Evolutionary conservation across 64 coral and sea anemone genomes (phyloP).

Genomic region (Anthopleura sola): DNA sequence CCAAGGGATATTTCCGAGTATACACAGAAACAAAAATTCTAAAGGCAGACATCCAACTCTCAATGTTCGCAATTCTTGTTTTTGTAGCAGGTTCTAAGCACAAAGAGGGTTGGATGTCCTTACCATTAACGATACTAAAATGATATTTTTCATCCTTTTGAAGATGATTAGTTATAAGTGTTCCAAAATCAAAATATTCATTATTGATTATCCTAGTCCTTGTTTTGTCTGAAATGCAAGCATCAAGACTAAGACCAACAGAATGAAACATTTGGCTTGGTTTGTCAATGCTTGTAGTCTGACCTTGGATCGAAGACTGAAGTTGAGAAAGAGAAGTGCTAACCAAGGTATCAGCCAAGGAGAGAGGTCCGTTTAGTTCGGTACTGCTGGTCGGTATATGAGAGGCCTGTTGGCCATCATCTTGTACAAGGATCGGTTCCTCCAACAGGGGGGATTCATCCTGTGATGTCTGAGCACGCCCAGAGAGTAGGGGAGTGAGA

Average conservation of each 20-base stretch:
- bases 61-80: slow-evolving; percentile 5
- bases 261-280: slow-evolving; percentile 28
- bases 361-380: too few relatives aligned
- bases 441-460: background rate
- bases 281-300: background rate
- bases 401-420: background rate
- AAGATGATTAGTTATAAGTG: background rate
- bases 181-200: slow-evolving; percentile 4
- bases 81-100: background rate
- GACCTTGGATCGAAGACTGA: background rate
- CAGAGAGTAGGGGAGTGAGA: background rate
- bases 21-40: slow-evolving; percentile 34
- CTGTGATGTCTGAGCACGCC: background rate
- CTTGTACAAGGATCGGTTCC: background rate
- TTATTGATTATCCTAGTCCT: slow-evolving; percentile 6
- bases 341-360: background rate
- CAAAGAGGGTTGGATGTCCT: background rate
- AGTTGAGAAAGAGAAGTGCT: background rate
- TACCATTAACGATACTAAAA: background rate
- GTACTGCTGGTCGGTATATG: background rate
- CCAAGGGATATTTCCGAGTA: slow-evolving; percentile 8
- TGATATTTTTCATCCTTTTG: background rate
- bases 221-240: background rate
- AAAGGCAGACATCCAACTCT: slow-evolving; percentile 31
- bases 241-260: slow-evolving; percentile 13